These are phyloP conservation scores for Cheilosia scutellata DNA, from an alignment of 2,888 invertebrate genomes.

Conservation along the genomic window DNA sequence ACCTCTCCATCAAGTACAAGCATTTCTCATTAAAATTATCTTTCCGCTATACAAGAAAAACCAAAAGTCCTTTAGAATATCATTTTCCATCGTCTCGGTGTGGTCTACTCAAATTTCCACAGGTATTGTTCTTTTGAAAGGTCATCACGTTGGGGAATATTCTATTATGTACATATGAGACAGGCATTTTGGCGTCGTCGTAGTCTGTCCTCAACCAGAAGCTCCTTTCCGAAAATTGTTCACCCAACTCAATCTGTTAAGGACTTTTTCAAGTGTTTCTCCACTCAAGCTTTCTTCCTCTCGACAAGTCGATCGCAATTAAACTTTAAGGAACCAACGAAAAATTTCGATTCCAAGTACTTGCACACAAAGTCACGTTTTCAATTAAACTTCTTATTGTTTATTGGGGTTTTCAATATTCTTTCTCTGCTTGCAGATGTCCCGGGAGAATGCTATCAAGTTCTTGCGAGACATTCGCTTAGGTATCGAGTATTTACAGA, in stretches of 20 bases:
- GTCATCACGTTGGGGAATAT: constrained; percentile 11
- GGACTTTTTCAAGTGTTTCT: constrained; percentile 18
- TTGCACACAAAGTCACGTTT: constrained; percentile 22
- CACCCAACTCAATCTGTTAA: constrained; percentile 20
- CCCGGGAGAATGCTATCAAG: constrained; percentile 89
- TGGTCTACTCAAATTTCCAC: neutral
- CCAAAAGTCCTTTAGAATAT: no score
- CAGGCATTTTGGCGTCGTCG: neutral
- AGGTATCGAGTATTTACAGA: constrained; percentile 89
- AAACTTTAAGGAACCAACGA: constrained; percentile 1
- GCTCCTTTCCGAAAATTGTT: constrained; percentile 16
- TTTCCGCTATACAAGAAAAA: no score
- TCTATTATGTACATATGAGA: neutral
- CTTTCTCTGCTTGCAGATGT: constrained; percentile 85
- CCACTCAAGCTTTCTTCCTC: constrained; percentile 2
- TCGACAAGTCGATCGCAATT: constrained; percentile 24
- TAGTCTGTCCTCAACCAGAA: neutral
- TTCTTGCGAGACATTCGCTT: constrained; percentile 91
- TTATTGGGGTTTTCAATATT: constrained; percentile 30
- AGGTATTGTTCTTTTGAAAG: constrained; percentile 3
- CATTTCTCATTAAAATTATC: no score
- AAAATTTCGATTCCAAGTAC: neutral
- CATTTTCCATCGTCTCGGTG: no score
- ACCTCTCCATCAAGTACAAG: no score
- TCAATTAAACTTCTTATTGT: constrained; percentile 39